Base-by-base conservation (phyloP, 2,888 invertebrate genomes). In the Graphium colonna region DNA sequence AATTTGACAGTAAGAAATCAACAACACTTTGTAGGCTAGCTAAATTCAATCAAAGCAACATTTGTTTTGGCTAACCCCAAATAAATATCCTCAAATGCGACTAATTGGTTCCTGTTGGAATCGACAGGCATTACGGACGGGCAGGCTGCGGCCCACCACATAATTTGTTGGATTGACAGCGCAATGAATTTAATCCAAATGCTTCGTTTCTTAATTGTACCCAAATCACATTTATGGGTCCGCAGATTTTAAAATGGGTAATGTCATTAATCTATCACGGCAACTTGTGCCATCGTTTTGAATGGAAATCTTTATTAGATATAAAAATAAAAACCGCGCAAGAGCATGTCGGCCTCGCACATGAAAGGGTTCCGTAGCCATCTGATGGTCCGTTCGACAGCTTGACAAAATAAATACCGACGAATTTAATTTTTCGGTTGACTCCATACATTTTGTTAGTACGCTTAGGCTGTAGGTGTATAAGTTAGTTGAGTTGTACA, bases 101-200 rank as follows among this genome's bases (percentile, higher is more conserved):
- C 83, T 82, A 83, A 83, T 83, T 83, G 82, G 82, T 79, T 77
- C 75, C 77, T 76, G 79, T 75, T 77, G 77, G 78, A 76, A 74
- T 78, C 77, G 80, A 79, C 81, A 77, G 76, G 68, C 75, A 73
- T 73, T 72, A 26, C 75, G 73, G 73, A 60, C 63, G 26, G 68
- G 60, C 68, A 67, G 66, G 66, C 63, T 63, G 77, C 70, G 80
- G 79, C 69, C 71, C 65, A 63, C 82, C 82, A 75, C 79, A 76
- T 81, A 81, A 82, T 81, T 82, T 82, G 82, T 82, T 73, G 75
- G 72, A 72, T 69, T 64, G 72, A 71, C 66, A 53, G 48, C 18
- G 21, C 44, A 48, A 44, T 44, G 48, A 43, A 36, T 53, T 53
- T 53, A 53, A 53, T 53, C 18, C 43, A 44, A 49, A 53, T 15